A percentile compares a stretch with the other conserved stretches of the same genome.
Conservation (phyloP, 2,888 invertebrate genomes). For the Hypselothyrea guttata region DNA sequence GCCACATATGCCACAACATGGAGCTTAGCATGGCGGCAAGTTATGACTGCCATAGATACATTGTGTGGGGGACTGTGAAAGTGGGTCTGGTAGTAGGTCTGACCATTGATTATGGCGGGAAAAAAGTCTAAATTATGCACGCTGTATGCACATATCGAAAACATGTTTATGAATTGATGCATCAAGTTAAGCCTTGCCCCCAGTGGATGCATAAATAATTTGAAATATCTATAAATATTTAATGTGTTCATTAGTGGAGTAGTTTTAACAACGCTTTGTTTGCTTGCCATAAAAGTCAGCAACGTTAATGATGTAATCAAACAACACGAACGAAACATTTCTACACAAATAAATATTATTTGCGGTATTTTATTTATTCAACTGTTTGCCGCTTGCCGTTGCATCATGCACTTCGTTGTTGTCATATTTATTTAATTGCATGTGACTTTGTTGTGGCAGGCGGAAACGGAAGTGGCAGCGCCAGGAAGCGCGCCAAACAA, state of each 20-base stretch:
- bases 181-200: background rate
- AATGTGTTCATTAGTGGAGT: no score
- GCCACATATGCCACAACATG: constrained; percentile 34
- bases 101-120: background rate
- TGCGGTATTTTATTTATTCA: constrained; percentile 39
- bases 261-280: no score
- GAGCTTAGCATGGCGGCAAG: constrained; percentile 42
- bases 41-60: constrained; percentile 46
- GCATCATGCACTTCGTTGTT: constrained; percentile 25
- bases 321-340: constrained; percentile 21
- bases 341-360: constrained; percentile 1
- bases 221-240: no score
- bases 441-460: constrained; percentile 59
- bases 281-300: constrained; percentile 24
- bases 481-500: constrained; percentile 75
- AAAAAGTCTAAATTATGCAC: no score
- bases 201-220: background rate
- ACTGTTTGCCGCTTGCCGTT: constrained; percentile 21
- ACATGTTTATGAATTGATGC: no score
- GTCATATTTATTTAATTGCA: constrained; percentile 76
- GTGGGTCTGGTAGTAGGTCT: background rate
- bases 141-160: no score
- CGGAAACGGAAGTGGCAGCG: constrained; percentile 77
- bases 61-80: background rate
- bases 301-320: constrained; percentile 62